Percentiles rank a stretch among this genome's conserved stretches.
These are phyloP conservation scores for Apus apus DNA, from an alignment of 2,113 vertebrate species.

Conservation along the genomic window DNA sequence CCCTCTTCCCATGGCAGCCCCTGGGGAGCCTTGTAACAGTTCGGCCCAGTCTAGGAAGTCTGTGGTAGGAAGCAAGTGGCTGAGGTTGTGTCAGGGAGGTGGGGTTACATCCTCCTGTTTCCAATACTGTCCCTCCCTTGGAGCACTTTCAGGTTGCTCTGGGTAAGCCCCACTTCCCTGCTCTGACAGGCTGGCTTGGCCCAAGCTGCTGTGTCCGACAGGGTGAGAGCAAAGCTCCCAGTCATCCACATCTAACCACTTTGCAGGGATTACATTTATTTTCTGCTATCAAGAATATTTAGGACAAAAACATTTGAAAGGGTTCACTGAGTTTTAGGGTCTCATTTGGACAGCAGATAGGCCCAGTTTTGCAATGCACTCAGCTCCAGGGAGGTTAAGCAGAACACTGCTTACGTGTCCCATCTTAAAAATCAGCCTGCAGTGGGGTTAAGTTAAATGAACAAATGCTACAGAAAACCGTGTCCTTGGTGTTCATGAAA, in stretches of 20 bases:
- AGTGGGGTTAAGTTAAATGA: not conserved
- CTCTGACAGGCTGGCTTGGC: not conserved
- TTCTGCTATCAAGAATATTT: not conserved
- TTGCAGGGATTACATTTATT: not conserved
- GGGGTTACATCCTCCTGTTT: not conserved
- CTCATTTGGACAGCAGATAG: not conserved
- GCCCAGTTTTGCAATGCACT: not conserved
- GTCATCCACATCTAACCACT: not conserved
- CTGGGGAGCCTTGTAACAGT: not conserved
- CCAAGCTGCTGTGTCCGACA: fast-evolving
- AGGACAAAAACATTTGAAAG: not conserved
- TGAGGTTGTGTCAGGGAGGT: not conserved
- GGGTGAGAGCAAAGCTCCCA: not conserved
- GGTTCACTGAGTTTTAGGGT: not conserved
- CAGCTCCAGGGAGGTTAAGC: fast-evolving
- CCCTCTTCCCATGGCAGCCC: not conserved
- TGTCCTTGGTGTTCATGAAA: not conserved
- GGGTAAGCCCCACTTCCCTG: not conserved
- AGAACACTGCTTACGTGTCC: fast-evolving
- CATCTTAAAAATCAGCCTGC: not conserved
- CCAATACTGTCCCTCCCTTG: fast-evolving
- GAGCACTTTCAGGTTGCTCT: fast-evolving
- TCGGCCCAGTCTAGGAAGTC: not conserved
- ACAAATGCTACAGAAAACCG: not conserved
- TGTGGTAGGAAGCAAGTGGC: not conserved